Conservation (phyloP, 2,797 vertebrate species). For the Chaetodon trifasciatus region DNA sequence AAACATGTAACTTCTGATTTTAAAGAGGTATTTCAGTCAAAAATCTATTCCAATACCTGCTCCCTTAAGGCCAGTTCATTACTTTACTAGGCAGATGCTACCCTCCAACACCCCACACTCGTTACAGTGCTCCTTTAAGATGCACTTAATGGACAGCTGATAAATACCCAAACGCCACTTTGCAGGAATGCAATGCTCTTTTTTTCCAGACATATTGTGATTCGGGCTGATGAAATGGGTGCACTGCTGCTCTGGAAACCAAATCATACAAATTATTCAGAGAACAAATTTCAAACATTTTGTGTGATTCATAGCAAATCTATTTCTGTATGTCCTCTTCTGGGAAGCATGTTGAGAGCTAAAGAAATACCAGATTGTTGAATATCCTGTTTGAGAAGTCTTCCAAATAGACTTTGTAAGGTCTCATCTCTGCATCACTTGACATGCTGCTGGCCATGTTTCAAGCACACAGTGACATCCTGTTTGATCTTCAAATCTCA, state of each 20-base stretch:
- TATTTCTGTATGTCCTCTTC: constrained; percentile 39
- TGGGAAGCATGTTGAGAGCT: constrained; percentile 26
- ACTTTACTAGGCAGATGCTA: not conserved
- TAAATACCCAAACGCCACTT: constrained; percentile 26
- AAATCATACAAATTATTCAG: constrained; percentile 23
- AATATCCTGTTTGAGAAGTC: constrained; percentile 40
- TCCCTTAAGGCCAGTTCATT: not conserved
- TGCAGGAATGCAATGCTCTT: not conserved
- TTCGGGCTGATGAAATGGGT: constrained; percentile 7
- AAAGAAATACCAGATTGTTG: constrained; percentile 38
- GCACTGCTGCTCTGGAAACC: constrained; percentile 12
- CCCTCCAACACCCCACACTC: constrained; percentile 8
- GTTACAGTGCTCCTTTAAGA: not conserved
- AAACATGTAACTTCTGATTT: not conserved
- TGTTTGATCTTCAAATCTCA: constrained; percentile 77
- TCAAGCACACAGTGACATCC: constrained; percentile 74
- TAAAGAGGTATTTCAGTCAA: constrained; percentile 3
- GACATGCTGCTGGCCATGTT: constrained; percentile 55
- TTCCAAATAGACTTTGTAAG: constrained; percentile 45
- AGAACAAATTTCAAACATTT: constrained; percentile 45
- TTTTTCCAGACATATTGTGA: not conserved
- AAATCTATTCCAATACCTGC: not conserved
- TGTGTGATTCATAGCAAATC: constrained; percentile 48
- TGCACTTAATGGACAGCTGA: not conserved
- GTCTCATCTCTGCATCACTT: constrained; percentile 55